Conservation (phyloP, 2,113 vertebrate genomes). For the Leptobrachium leishanense region DNA sequence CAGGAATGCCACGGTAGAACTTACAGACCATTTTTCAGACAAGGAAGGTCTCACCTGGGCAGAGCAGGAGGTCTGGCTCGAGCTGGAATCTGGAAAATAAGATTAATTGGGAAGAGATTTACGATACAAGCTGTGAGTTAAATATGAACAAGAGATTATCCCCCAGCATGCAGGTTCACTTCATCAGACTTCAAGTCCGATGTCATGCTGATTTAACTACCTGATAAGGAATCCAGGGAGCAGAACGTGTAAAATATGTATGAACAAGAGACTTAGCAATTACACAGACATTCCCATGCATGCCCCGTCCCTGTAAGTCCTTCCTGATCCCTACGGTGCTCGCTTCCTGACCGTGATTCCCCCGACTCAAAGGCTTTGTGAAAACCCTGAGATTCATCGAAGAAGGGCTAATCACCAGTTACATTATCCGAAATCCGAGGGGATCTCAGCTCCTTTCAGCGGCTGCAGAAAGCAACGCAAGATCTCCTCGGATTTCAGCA, state of each 20-base stretch:
- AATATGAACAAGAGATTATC: slow-evolving; percentile 50
- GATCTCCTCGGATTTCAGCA: neutral
- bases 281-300: slow-evolving; percentile 32
- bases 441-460: slow-evolving; percentile 3
- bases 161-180: slow-evolving; percentile 44
- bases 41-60: slow-evolving; percentile 37
- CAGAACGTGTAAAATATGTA: slow-evolving; percentile 41
- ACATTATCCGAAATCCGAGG: slow-evolving; percentile 32
- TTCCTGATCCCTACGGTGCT: slow-evolving; percentile 44
- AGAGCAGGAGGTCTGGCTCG: slow-evolving; percentile 31
- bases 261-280: slow-evolving; percentile 40
- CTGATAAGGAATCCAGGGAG: slow-evolving; percentile 33
- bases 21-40: slow-evolving; percentile 4
- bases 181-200: slow-evolving; percentile 44
- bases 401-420: slow-evolving; percentile 27
- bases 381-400: slow-evolving; percentile 19
- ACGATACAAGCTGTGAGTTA: slow-evolving; percentile 47
- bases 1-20: slow-evolving; percentile 6
- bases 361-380: slow-evolving; percentile 18
- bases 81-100: slow-evolving; percentile 34
- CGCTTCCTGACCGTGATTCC: slow-evolving; percentile 36
- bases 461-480: neutral
- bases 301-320: slow-evolving; percentile 34
- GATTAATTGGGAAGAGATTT: slow-evolving; percentile 49
- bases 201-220: slow-evolving; percentile 45